Evolutionary conservation across 35 echinoderm and acorn worm genomes (phyloP).

Genomic region (Patiria miniata): DNA sequence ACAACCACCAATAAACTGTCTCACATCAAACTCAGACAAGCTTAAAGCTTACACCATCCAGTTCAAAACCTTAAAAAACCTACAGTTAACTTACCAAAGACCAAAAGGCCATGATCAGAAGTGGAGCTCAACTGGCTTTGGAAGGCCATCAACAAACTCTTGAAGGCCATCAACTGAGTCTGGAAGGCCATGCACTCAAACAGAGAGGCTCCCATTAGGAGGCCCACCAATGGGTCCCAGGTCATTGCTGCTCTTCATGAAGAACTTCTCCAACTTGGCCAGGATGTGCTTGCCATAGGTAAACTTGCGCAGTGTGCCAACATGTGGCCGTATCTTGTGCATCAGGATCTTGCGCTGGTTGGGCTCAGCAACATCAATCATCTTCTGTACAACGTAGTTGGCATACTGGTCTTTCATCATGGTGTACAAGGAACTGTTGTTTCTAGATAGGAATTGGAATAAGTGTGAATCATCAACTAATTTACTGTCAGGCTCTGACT

Average conservation of each 20-base stretch:
- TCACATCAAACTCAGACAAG: too few species aligned
- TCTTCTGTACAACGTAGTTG: conserved; percentile 99
- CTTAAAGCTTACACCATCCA: too few species aligned
- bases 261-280: conserved; percentile 99
- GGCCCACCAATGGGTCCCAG: conserved; percentile 88
- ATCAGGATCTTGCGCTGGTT: conserved; percentile 96
- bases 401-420: conserved; percentile 99
- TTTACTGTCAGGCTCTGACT: neutral
- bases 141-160: too few species aligned
- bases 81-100: too few species aligned
- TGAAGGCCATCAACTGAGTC: neutral
- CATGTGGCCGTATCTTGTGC: conserved; percentile 96
- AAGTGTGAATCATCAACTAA: neutral
- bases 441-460: neutral
- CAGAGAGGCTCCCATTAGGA: conserved; percentile 75
- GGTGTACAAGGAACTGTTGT: conserved; percentile 94
- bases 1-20: too few species aligned
- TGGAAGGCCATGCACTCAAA: neutral
- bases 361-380: conserved; percentile 99
- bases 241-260: conserved; percentile 98
- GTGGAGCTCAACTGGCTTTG: too few species aligned
- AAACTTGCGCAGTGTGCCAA: conserved; percentile 90
- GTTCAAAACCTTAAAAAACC: neutral
- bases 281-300: conserved; percentile 99
- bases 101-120: too few species aligned